Percentiles rank a stretch among this genome's conserved stretches.
These are phyloP conservation scores for Zonitis immaculata DNA, from an alignment of 2,888 invertebrate species.

Conservation along the genomic window DNA sequence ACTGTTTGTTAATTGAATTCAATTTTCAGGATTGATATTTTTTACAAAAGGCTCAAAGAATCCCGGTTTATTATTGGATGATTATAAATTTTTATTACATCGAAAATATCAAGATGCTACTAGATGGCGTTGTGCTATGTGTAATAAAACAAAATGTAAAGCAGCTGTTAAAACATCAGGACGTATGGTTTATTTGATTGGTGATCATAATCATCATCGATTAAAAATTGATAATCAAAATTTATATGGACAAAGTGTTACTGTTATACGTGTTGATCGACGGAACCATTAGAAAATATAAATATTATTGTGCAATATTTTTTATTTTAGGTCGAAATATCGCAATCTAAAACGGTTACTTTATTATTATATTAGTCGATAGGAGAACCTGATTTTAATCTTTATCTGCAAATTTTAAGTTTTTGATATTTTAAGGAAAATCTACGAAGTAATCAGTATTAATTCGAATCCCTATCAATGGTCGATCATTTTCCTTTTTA, in stretches of 20 bases:
- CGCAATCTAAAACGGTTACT: too few relatives aligned
- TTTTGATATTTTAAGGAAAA: too few relatives aligned
- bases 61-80: slow-evolving; percentile 12
- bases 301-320: too few relatives aligned
- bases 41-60: slow-evolving; percentile 19
- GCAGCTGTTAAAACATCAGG: slow-evolving; percentile 11
- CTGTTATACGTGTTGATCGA: background rate
- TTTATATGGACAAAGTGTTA: slow-evolving; percentile 2
- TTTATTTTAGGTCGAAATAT: too few relatives aligned
- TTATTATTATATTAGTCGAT: too few relatives aligned
- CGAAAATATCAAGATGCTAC: slow-evolving; percentile 8
- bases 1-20: background rate
- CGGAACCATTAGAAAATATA: background rate
- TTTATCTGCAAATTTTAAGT: too few relatives aligned
- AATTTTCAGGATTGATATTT: slow-evolving; percentile 15
- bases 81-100: slow-evolving; percentile 10
- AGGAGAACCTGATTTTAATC: too few relatives aligned
- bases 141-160: slow-evolving; percentile 11
- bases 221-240: background rate
- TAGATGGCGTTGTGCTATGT: slow-evolving; percentile 2
- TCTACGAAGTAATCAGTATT: too few relatives aligned
- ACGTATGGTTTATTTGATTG: slow-evolving; percentile 5
- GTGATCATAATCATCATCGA: slow-evolving; percentile 16
- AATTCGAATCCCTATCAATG: too few relatives aligned
- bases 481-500: too few relatives aligned